Evolutionary conservation across 2,888 invertebrate genomes (phyloP), one percentile per base, ranked within the genome.

Genomic region (Cremastobaeus sp.): DNA sequence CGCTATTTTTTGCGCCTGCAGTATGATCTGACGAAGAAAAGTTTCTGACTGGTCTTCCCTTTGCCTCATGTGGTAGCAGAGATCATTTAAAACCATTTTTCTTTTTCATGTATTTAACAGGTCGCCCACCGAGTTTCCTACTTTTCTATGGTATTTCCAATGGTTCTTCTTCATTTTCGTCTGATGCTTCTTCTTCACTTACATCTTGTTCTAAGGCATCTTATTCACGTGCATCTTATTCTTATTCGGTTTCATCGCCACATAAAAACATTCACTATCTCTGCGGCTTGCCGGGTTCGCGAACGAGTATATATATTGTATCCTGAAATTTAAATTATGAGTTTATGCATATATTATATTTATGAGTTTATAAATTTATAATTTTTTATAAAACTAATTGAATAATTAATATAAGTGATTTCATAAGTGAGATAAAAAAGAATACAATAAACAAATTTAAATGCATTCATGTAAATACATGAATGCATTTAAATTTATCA

Each of bases 31-130:
- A n/a, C n/a, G n/a, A n/a, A n/a, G n/a, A n/a, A n/a, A n/a, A n/a
- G n/a, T n/a, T n/a, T n/a, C n/a, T 21, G 1, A 17, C 1, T 15
- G 14, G 25, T 12, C 52, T 21, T 37, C 37, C 52, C 37, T 14
- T 52, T 37, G n/a, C 37, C n/a, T 52, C 37, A 3, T 14, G 37
- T 15, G 52, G 14, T 25, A 14, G 15, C 1, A 35, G 21, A 21
- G 21, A 52, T 37, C 52, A 52, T 17, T 52, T 52, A n/a, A 52
- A 52, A 9, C 11, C 15, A 12, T 52, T 52, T 37, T 37, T 37
- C 15, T 25, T 25, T 21, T 37, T 21, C 37, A 52, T 15, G n/a
- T 9, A 37, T 1, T 8, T 8, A 25, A 15, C 37, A 21, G 52
- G 52, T 25, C 50, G 35, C n/a, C 52, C 52, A 25, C 37, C 39